Percentiles rank a stretch among this genome's conserved stretches.
Conservation (phyloP, 2,113 vertebrate species). For the Gallinago media region DNA sequence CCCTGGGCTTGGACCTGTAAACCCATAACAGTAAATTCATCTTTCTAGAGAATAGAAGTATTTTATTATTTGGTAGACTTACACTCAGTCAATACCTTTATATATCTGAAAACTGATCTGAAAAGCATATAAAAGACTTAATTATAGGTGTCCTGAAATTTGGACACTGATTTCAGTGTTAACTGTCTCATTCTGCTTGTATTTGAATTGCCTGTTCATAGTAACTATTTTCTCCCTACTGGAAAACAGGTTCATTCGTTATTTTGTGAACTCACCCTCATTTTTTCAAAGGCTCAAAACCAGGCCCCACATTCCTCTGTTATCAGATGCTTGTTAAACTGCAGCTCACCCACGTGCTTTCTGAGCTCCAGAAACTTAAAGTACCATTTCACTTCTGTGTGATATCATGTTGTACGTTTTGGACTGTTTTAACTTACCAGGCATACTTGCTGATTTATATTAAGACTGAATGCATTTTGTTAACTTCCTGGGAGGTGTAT, state of each 20-base stretch:
- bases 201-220: neutral
- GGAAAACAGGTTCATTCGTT: neutral
- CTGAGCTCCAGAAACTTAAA: neutral
- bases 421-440: neutral
- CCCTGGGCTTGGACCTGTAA: neutral
- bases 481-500: neutral
- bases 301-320: constrained; percentile 34
- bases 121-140: neutral
- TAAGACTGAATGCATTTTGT: neutral
- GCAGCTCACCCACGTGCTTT: neutral
- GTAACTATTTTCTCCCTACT: neutral
- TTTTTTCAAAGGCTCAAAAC: neutral
- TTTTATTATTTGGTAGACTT: neutral
- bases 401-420: neutral
- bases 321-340: constrained; percentile 39
- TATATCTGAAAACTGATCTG: neutral
- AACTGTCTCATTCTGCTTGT: neutral
- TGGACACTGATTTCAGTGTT: neutral
- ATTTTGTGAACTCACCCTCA: neutral
- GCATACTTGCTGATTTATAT: neutral
- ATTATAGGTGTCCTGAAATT: neutral
- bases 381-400: neutral
- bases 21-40: neutral
- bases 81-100: neutral
- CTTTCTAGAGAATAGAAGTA: neutral